Conservation (phyloP, 2,113 vertebrate genomes). For the Plecotus auritus region DNA sequence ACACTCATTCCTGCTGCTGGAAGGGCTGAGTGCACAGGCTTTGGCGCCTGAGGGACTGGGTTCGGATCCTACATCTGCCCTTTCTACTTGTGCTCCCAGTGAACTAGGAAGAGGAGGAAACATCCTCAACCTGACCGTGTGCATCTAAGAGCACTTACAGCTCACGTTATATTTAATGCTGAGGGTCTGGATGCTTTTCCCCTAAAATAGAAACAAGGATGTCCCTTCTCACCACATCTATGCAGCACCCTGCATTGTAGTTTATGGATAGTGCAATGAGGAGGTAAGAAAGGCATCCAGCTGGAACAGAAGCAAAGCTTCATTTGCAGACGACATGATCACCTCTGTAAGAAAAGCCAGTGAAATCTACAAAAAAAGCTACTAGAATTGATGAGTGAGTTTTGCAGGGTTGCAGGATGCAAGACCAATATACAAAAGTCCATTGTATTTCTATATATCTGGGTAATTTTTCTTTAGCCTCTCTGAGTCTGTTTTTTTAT, state of each 20-base stretch:
- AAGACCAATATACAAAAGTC: background rate
- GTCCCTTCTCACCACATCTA: rapidly evolving
- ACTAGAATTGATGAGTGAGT: background rate
- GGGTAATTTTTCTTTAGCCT: background rate
- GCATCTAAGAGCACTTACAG: background rate
- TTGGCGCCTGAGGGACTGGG: background rate
- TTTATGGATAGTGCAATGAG: background rate
- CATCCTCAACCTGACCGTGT: background rate
- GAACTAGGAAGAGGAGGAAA: background rate
- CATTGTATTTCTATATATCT: background rate
- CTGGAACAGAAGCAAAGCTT: background rate
- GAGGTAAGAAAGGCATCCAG: background rate
- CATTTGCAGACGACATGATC: background rate
- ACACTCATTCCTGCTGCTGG: background rate
- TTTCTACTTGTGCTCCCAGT: background rate
- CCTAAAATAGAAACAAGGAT: background rate
- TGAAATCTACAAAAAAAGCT: background rate
- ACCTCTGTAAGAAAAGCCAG: background rate
- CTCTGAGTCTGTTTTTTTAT: background rate
- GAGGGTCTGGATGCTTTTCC: background rate
- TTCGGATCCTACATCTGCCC: background rate
- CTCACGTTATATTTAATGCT: background rate
- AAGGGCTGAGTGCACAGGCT: background rate
- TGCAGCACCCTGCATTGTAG: background rate
- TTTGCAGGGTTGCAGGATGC: background rate